phyloP scores from a whole-genome alignment of 2,113 vertebrate species.

The Calidris pugnax region DNA sequence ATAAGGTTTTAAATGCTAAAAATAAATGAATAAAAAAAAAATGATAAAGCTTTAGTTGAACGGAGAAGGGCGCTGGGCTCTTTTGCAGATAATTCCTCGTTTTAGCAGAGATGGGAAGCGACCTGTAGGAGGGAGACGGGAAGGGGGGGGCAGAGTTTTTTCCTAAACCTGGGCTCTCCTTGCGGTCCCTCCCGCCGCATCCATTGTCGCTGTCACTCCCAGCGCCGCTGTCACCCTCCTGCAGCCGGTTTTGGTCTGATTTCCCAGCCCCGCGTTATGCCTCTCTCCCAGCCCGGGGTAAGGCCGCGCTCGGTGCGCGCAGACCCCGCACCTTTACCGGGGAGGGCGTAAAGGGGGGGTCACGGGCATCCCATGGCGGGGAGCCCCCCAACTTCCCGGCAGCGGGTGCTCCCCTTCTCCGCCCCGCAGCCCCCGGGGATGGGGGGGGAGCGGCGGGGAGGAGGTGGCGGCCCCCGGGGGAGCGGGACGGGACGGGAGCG shows the following conservation, averaged over 20 bases:
- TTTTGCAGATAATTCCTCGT: background rate
- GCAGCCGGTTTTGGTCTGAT: background rate
- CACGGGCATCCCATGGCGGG: background rate
- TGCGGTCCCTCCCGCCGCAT: background rate
- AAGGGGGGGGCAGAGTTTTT: background rate
- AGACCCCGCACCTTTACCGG: background rate
- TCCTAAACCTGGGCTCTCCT: background rate
- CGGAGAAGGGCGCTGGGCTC: background rate
- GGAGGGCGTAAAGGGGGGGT: background rate
- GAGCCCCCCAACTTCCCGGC: background rate
- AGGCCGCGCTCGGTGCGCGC: background rate
- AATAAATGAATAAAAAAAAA: background rate
- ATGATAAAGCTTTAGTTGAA: background rate
- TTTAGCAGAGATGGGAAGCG: background rate
- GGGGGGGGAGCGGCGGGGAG: background rate
- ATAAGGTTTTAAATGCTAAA: slow-evolving; percentile 1
- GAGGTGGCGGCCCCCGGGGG: background rate
- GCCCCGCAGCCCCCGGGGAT: background rate
- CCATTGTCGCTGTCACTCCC: background rate
- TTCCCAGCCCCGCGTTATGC: background rate
- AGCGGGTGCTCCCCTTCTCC: background rate
- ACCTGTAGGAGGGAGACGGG: background rate
- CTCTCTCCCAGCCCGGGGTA: too few relatives aligned
- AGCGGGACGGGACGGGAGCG: background rate
- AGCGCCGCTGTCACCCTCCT: background rate